These are phyloP conservation scores for Mastomys natalensis DNA, from an alignment of 2,113 vertebrate species.

Conservation along the genomic window DNA sequence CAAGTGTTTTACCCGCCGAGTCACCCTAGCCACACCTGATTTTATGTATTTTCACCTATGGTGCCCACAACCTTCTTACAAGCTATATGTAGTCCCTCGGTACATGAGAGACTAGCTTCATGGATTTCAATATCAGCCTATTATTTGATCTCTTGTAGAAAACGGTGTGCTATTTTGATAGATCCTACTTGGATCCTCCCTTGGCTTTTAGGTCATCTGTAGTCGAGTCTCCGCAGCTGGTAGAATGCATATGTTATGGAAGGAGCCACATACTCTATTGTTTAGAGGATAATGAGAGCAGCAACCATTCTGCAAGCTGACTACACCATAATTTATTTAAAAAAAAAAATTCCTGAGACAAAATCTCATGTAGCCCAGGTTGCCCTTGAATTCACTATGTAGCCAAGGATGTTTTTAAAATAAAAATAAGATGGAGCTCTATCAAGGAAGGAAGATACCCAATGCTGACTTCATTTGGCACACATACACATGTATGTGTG, in stretches of 20 bases:
- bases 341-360: neutral
- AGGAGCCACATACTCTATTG: rapidly evolving
- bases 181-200: neutral
- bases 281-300: neutral
- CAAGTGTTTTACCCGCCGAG: neutral
- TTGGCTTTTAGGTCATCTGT: neutral
- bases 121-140: neutral
- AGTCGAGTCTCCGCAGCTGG: neutral
- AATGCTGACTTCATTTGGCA: neutral
- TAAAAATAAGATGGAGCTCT: neutral
- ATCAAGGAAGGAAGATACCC: no score
- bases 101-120: neutral
- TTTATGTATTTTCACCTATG: neutral
- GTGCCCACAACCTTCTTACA: neutral
- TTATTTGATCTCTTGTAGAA: rapidly evolving
- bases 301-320: rapidly evolving
- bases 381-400: neutral
- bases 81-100: neutral
- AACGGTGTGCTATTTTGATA: neutral
- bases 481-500: no score
- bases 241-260: neutral
- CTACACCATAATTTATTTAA: neutral
- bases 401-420: neutral
- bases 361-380: neutral
- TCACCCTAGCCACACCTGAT: neutral